Conservation (phyloP, 2,888 invertebrate genomes). For the Prenolepis imparis region DNA sequence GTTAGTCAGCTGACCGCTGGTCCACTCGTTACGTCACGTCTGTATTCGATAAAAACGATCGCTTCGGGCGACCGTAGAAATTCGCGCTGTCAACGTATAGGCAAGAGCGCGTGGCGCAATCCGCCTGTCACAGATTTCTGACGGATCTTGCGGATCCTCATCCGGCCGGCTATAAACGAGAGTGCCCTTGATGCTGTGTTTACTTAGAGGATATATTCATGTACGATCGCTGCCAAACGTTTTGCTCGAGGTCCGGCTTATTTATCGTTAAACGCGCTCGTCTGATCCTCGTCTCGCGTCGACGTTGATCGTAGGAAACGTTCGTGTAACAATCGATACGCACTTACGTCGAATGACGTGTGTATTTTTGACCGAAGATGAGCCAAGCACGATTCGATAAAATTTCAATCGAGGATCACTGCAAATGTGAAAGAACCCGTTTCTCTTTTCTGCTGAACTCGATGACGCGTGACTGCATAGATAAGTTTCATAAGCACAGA, state of each 20-base stretch:
- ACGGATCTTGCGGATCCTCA: conserved; percentile 1
- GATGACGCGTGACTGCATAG: conserved; percentile 66
- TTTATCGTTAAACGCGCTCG: neutral
- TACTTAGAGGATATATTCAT: neutral
- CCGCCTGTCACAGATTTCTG: conserved; percentile 30
- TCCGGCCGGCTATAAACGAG: neutral
- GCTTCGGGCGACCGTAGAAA: conserved; percentile 41
- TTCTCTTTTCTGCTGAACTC: conserved; percentile 41
- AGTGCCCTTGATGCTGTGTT: conserved; percentile 6
- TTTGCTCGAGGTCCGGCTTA: neutral
- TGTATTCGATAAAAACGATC: conserved; percentile 25
- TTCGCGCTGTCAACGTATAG: conserved; percentile 35
- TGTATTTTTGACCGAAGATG: conserved; percentile 18
- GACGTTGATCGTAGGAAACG: neutral
- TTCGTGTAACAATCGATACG: neutral
- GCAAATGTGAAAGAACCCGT: conserved; percentile 37
- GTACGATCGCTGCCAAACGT: neutral
- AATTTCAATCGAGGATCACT: neutral
- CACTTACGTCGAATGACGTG: neutral
- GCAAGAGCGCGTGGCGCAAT: conserved; percentile 19
- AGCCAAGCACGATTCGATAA: neutral
- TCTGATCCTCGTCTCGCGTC: conserved; percentile 7
- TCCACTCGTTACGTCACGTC: conserved; percentile 41
- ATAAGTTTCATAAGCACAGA: conserved; percentile 50
- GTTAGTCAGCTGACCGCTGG: conserved; percentile 38